phyloP scores from a whole-genome alignment of 2,113 vertebrate genomes.

The Patagioenas fasciata region DNA sequence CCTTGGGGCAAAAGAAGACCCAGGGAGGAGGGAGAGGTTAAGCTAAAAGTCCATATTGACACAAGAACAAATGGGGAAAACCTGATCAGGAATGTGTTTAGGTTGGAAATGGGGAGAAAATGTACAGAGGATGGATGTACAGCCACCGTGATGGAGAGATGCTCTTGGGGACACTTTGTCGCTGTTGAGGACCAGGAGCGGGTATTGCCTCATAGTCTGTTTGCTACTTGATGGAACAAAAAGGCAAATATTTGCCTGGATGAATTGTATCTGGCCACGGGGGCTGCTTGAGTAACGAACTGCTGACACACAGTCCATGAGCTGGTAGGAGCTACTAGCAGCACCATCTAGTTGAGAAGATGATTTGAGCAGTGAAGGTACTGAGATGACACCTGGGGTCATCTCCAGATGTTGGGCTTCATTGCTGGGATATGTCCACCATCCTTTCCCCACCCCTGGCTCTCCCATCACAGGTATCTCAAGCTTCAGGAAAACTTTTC shows the following conservation, averaged over 20 bases:
- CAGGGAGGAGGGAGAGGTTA: not conserved
- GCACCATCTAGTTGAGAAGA: not conserved
- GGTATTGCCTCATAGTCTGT: not conserved
- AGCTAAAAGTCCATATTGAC: not conserved
- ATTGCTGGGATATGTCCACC: fast-evolving
- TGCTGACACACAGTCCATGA: not conserved
- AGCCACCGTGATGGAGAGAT: fast-evolving
- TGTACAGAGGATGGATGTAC: fast-evolving
- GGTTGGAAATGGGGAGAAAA: not conserved
- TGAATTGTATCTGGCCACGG: not conserved
- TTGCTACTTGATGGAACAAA: not conserved
- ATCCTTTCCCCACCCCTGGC: not conserved
- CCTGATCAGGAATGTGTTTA: not conserved
- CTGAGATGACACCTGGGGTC: not conserved
- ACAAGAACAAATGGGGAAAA: not conserved
- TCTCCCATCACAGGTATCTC: not conserved
- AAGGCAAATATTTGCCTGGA: not conserved
- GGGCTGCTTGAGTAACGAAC: not conserved
- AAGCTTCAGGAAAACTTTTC: not conserved
- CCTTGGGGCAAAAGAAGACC: not conserved
- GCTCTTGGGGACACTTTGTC: fast-evolving
- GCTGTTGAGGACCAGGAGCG: fast-evolving
- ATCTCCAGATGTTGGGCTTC: not conserved
- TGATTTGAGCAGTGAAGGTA: not conserved
- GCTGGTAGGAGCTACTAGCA: not conserved